phyloP scores from a whole-genome alignment of 53 echinoderm and acorn worm species.

The Apostichopus leukothele region DNA sequence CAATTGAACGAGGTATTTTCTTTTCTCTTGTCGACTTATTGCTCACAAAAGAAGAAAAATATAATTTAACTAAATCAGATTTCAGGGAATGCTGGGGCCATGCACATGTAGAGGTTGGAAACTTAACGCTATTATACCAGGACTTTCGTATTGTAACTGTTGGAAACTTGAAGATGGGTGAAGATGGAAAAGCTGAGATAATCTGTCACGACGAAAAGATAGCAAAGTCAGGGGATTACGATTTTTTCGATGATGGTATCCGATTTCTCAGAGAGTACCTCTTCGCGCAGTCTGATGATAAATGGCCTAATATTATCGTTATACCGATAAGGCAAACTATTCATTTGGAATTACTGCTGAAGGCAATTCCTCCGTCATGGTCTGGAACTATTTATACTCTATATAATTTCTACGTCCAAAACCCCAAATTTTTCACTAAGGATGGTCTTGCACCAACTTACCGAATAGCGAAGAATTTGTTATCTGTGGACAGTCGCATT shows the following conservation, averaged over 20 bases:
- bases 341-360: background rate
- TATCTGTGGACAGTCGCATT: background rate
- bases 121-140: background rate
- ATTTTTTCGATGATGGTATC: slow-evolving; percentile 1
- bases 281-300: background rate
- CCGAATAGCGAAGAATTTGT: background rate
- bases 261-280: background rate
- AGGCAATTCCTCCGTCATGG: background rate
- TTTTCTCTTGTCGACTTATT: slow-evolving; percentile 17
- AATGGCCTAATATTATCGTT: slow-evolving; percentile 2
- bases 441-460: background rate
- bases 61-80: background rate
- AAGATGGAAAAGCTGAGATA: background rate
- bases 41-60: background rate
- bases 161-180: background rate
- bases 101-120: slow-evolving; percentile 21
- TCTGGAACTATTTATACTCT: slow-evolving; percentile 7
- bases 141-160: slow-evolving; percentile 16
- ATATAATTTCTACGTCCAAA: no score
- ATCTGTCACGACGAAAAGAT: slow-evolving; percentile 25
- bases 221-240: background rate
- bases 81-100: slow-evolving; percentile 15
- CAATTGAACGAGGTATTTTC: slow-evolving; percentile 33
- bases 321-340: background rate
- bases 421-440: background rate